Base-by-base conservation (phyloP, 2,888 invertebrate species). In the Xylophagus ater region DNA sequence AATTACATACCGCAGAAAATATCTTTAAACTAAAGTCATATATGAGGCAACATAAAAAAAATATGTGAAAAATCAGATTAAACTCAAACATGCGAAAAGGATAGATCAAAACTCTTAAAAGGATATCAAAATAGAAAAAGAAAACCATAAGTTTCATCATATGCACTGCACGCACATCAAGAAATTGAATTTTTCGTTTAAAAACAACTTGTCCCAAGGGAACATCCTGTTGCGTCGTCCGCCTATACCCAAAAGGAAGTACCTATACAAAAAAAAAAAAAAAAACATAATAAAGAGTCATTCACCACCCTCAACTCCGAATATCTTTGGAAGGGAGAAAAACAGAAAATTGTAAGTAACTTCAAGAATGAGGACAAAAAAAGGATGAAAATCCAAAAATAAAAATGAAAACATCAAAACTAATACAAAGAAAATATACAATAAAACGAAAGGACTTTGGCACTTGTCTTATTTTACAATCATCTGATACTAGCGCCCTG, bases 181-280 rank as follows among this genome's bases (percentile, higher is more conserved):
- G n/a, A n/a, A n/a, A n/a, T n/a, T n/a, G n/a, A n/a, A n/a, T n/a
- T 37, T 23, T 31, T 31, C 37, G 37, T 37, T 31, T 31, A 10
- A 37, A 37, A 30, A 37, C 37, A 37, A 37, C 24, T 31, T 31
- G 21, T 24, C 37, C 24, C 37, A n/a, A 24, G 37, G 31, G 37
- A 37, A 30, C 37, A 37, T 37, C 37, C 37, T 37, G 37, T 37
- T 37, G 37, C 37, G 37, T 20, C 35, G n/a, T n/a, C n/a, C n/a
- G n/a, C n/a, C n/a, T n/a, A n/a, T n/a, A n/a, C n/a, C n/a, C n/a
- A n/a, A n/a, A n/a, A n/a, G n/a, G n/a, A n/a, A n/a, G n/a, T n/a
- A 25, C 19, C 15, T 20, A 18, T 25, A 26, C 24, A 17, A 4
- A 10, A 18, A 7, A 26, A 18, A 17, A 8, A 13, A 10, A n/a